Evolutionary conservation across 2,113 vertebrate genomes (phyloP).

Genomic region (Columbina picui): DNA sequence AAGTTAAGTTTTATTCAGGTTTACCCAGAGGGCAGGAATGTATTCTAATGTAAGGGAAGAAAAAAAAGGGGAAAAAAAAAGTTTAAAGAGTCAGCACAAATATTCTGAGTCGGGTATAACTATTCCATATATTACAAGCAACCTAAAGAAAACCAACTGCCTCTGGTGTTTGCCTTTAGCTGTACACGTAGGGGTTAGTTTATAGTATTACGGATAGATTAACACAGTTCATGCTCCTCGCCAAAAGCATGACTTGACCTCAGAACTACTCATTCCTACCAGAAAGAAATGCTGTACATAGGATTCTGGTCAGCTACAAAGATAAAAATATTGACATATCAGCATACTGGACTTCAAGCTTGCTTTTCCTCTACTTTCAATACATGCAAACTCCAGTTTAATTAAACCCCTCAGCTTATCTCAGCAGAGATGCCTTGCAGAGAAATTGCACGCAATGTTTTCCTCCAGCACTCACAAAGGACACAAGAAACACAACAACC

Average conservation of each 20-base stretch:
- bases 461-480: not conserved
- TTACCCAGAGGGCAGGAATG: not conserved
- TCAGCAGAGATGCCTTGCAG: not conserved
- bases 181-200: accelerated
- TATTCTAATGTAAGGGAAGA: not conserved
- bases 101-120: not conserved
- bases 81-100: not conserved
- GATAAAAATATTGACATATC: not conserved
- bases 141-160: not conserved
- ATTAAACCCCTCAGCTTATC: not conserved
- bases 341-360: not conserved
- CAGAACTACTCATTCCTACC: not conserved
- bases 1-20: not conserved
- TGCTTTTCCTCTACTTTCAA: not conserved
- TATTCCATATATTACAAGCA: not conserved
- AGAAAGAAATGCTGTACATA: accelerated
- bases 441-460: accelerated
- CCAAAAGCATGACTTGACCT: not conserved
- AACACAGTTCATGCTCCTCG: not conserved
- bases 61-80: not conserved
- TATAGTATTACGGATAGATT: not conserved
- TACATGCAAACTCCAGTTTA: not conserved
- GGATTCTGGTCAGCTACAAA: not conserved
- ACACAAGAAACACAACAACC: not conserved
- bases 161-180: not conserved